A percentile compares a stretch with the other conserved stretches of the same genome.
Conservation (phyloP, 2,113 vertebrate species). For the Stigmatopora nigra region DNA sequence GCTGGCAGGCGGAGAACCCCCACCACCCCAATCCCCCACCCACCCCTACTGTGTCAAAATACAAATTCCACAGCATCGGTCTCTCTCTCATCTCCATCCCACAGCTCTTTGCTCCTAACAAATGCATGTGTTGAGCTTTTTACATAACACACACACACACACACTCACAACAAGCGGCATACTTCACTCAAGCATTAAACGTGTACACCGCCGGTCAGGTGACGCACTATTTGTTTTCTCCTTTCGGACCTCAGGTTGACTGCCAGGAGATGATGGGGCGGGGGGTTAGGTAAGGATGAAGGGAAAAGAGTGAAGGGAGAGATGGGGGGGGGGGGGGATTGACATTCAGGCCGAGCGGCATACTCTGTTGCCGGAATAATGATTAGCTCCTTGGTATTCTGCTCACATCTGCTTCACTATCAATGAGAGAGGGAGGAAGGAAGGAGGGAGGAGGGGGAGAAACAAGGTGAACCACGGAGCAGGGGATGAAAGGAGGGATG, state of each 20-base stretch:
- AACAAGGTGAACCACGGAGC: slow-evolving; percentile 48
- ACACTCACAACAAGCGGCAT: slow-evolving; percentile 18
- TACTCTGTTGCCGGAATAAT: slow-evolving; percentile 70
- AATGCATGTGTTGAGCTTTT: slow-evolving; percentile 59
- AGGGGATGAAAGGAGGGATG: slow-evolving; percentile 33
- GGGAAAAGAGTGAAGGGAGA: slow-evolving; percentile 1
- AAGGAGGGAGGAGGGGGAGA: slow-evolving; percentile 9
- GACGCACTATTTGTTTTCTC: slow-evolving; percentile 30
- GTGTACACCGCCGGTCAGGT: slow-evolving; percentile 27
- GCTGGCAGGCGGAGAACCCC: slow-evolving; percentile 28
- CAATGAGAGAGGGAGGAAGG: slow-evolving; percentile 63
- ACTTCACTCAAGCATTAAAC: slow-evolving; percentile 29
- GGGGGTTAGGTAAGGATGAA: slow-evolving; percentile 12
- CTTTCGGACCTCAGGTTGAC: slow-evolving; percentile 50
- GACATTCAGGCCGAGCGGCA: slow-evolving; percentile 67
- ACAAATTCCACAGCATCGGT: slow-evolving; percentile 64
- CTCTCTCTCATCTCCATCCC: slow-evolving; percentile 58
- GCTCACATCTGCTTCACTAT: slow-evolving; percentile 72
- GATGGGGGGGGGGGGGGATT: slow-evolving; percentile 53
- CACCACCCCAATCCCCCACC: too few species aligned
- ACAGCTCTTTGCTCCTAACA: slow-evolving; percentile 64
- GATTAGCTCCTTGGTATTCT: slow-evolving; percentile 74
- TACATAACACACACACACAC: slow-evolving; percentile 49
- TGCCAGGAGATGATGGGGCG: slow-evolving; percentile 44
- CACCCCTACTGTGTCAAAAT: slow-evolving; percentile 44